Conservation (phyloP, 92 coral and sea anemone genomes). For the Galaxea fascicularis region DNA sequence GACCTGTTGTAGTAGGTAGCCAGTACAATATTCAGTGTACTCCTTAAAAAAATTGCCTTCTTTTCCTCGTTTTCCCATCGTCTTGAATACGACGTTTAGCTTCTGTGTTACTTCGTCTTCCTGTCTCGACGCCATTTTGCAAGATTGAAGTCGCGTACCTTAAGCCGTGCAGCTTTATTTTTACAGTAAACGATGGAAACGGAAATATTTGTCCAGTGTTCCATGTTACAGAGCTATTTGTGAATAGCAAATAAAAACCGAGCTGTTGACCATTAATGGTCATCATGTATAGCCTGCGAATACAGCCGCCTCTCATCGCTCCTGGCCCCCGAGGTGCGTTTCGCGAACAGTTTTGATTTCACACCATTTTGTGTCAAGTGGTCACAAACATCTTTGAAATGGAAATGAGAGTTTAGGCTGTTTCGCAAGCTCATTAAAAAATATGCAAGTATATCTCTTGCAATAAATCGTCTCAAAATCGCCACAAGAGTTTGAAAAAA, state of each 20-base stretch:
- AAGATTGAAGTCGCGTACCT: not conserved
- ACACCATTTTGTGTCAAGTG: too few relatives aligned
- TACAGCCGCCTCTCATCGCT: too few relatives aligned
- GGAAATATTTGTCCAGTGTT: not conserved
- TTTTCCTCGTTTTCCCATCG: slow-evolving; percentile 29
- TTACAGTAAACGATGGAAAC: not conserved
- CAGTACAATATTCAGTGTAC: not conserved
- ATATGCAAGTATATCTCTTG: too few relatives aligned
- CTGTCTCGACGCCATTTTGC: slow-evolving; percentile 22
- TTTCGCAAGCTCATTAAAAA: too few relatives aligned
- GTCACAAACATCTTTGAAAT: too few relatives aligned
- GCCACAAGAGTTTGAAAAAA: too few relatives aligned
- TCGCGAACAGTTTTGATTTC: too few relatives aligned
- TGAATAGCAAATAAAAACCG: not conserved
- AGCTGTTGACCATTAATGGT: not conserved
- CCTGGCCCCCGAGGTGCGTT: too few relatives aligned
- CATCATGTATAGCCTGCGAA: not conserved
- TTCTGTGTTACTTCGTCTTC: slow-evolving; percentile 18
- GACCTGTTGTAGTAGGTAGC: not conserved
- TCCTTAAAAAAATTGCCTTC: slow-evolving; percentile 26
- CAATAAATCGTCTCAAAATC: too few relatives aligned
- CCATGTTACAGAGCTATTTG: not conserved
- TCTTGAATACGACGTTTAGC: slow-evolving; percentile 43
- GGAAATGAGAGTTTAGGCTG: too few relatives aligned
- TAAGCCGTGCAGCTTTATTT: not conserved